phyloP scores from a whole-genome alignment of 2,113 vertebrate genomes.

The Albula glossodonta region DNA sequence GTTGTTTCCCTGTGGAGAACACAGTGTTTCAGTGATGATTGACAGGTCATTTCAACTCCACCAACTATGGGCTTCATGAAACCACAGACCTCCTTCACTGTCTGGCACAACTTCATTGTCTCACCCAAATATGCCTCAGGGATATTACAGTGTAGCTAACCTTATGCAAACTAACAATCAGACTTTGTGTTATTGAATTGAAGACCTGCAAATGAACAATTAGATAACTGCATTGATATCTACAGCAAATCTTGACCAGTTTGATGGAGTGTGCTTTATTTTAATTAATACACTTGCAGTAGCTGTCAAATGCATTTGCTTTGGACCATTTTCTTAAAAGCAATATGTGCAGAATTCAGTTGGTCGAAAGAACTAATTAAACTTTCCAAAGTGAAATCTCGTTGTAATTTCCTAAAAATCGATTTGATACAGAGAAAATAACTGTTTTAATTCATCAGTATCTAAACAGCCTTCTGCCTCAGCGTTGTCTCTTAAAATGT shows the following conservation, averaged over 20 bases:
- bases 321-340: conserved; percentile 63
- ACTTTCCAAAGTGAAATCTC: conserved; percentile 72
- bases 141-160: not conserved
- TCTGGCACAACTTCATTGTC: not conserved
- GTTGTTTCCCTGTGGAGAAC: too few relatives aligned
- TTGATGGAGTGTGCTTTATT: not conserved
- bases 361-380: conserved; percentile 77
- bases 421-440: conserved; percentile 50
- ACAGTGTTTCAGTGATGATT: too few relatives aligned
- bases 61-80: not conserved
- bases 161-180: not conserved
- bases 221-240: not conserved
- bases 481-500: conserved; percentile 44
- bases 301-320: conserved; percentile 59
- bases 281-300: not conserved
- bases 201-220: not conserved
- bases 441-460: conserved; percentile 40
- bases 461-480: conserved; percentile 45
- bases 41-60: not conserved
- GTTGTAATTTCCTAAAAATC: conserved; percentile 43
- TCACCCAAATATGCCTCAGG: not conserved
- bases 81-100: too few relatives aligned
- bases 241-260: conserved; percentile 9
- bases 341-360: conserved; percentile 76
- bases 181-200: not conserved